These are phyloP conservation scores for Sceloporus undulatus DNA, from an alignment of 2,113 vertebrate species.

Conservation along the genomic window DNA sequence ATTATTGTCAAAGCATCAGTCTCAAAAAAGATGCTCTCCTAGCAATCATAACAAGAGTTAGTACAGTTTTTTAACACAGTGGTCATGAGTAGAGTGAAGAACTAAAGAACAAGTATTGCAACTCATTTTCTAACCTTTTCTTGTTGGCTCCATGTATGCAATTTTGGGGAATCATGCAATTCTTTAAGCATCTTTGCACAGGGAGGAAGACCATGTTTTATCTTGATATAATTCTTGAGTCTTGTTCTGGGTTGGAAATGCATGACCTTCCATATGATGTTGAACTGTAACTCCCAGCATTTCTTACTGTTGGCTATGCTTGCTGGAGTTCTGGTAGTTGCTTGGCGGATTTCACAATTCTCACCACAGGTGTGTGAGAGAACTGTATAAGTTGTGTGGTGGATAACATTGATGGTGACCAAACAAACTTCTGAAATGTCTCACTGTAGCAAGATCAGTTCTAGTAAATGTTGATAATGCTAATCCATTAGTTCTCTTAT, in stretches of 20 bases:
- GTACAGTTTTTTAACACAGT: neutral
- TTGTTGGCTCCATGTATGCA: neutral
- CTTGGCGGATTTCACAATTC: no score
- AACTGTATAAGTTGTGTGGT: neutral
- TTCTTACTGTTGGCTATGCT: no score
- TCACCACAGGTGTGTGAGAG: no score
- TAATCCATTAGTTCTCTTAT: no score
- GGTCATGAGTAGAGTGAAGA: neutral
- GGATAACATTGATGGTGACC: neutral
- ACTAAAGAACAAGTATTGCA: neutral
- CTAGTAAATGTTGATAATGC: neutral
- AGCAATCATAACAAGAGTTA: neutral
- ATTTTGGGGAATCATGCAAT: neutral
- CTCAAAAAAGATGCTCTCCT: neutral
- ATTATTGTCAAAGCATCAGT: neutral
- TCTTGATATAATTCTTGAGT: neutral
- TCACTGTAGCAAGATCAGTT: neutral
- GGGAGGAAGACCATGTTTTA: neutral
- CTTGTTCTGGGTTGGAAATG: no score
- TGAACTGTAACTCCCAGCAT: no score
- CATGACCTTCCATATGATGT: no score
- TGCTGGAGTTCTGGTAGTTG: no score
- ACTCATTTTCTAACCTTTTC: neutral
- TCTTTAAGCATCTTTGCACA: neutral
- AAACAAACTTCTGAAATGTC: neutral